Evolutionary conservation across 2,113 vertebrate species (phyloP).

Genomic region (Hydropotes inermis): DNA sequence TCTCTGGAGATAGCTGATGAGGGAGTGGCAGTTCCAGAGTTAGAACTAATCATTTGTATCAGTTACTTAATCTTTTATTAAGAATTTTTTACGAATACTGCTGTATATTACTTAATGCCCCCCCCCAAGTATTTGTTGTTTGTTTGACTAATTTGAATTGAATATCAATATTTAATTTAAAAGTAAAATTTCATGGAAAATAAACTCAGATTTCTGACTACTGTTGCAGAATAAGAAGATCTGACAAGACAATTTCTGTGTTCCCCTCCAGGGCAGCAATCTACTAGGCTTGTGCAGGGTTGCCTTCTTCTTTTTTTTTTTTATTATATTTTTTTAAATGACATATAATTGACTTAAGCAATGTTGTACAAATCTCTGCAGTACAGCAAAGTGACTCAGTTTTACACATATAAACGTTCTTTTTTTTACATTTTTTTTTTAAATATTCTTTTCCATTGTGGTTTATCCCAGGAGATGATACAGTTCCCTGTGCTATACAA

Average conservation of each 20-base stretch:
- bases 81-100: background rate
- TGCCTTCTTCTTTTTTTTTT: background rate
- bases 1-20: background rate
- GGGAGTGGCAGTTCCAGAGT: background rate
- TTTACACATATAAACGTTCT: background rate
- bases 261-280: background rate
- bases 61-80: background rate
- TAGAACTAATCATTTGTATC: background rate
- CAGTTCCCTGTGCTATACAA: background rate
- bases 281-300: background rate
- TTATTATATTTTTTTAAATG: background rate
- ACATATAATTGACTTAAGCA: background rate
- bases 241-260: background rate
- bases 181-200: background rate
- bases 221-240: background rate
- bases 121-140: background rate
- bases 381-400: background rate
- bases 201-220: background rate
- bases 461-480: background rate
- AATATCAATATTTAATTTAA: background rate
- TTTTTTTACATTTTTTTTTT: background rate
- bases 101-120: background rate
- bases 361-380: background rate
- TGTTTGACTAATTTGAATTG: background rate
- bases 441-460: background rate